These are phyloP conservation scores for Anhinga rufa DNA, from an alignment of 2,113 vertebrate genomes.

Conservation along the genomic window DNA sequence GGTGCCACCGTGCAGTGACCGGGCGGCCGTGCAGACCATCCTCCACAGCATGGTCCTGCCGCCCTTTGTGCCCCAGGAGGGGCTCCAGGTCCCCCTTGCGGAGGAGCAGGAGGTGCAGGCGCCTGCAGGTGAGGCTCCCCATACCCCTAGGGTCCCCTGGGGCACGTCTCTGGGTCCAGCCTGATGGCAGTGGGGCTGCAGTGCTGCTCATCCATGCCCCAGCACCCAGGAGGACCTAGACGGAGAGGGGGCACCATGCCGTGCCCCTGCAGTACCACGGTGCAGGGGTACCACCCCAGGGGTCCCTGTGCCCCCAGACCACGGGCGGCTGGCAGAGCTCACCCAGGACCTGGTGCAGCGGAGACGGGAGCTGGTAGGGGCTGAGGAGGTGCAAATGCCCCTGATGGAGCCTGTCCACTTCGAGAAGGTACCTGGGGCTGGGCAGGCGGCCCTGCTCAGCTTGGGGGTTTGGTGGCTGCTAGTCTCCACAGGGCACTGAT, in stretches of 20 bases:
- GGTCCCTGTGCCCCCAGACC: conserved; percentile 48
- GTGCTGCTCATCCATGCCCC: neutral
- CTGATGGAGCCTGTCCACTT: conserved; percentile 81
- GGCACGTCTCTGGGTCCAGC: accelerated
- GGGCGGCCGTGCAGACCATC: neutral
- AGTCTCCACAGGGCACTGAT: accelerated
- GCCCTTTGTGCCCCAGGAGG: conserved; percentile 45
- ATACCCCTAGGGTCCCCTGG: accelerated
- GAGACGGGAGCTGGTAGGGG: neutral
- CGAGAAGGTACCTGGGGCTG: conserved; percentile 73
- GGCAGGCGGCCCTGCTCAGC: neutral
- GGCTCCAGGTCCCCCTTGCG: conserved; percentile 52
- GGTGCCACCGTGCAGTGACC: conserved; percentile 63
- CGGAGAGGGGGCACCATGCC: accelerated
- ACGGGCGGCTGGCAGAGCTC: conserved; percentile 46
- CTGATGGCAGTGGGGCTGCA: neutral
- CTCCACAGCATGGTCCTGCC: conserved; percentile 57
- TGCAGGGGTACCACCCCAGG: neutral
- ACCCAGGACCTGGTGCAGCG: conserved; percentile 38
- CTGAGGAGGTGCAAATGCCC: neutral
- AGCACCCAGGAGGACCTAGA: neutral
- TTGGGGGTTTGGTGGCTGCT: neutral
- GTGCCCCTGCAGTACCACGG: neutral
- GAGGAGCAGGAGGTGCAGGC: conserved; percentile 55
- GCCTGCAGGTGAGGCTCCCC: neutral